Evolutionary conservation across 2,888 invertebrate species (phyloP), one percentile per base, ranked within the genome.

Genomic region (Allygus modestus): DNA sequence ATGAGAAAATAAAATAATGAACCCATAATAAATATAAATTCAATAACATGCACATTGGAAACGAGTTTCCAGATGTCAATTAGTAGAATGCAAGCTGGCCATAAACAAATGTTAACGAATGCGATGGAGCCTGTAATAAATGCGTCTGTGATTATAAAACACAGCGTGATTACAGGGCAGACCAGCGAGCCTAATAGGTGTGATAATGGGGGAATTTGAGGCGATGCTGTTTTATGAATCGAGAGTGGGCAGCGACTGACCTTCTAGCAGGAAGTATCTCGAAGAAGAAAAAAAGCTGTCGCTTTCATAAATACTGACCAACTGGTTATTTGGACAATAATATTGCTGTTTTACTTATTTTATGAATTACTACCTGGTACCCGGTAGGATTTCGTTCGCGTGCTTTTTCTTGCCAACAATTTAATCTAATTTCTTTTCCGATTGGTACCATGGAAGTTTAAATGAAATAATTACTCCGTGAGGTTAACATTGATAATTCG

Each of bases 91-190:
- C 65, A 65, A 31, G 28, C 65, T 9, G 31, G 65, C 31, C 31
- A 65, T 73, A 73, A 43, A 73, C 73, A 73, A 73, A 73, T 37
- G 37, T 41, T 9, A 73, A 73, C 41, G 73, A 37, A 73, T 73
- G 73, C 73, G 43, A 23, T 15, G 69, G 69, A 33, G 69, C 33
- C 17, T 73, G 37, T 73, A 73, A 73, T 73, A 20, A 20, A 43
- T 0, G 65, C 37, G 69, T 9, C 69, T 31, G 28, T n/a, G 43
- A 41, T 37, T 73, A 73, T 41, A 41, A 73, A 73, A 73, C 73
- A 73, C 20, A 1, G 1, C 28, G n/a, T 28, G 73, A 73, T 73
- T 41, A 73, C 41, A 73, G 41, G 26, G 65, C 41, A 4, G 31
- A n/a, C 5, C 28, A 33, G 69, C 69, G 69, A 17, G 20, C 7